Evolutionary conservation across 2,113 vertebrate species (phyloP).

Genomic region (Probosciger aterrimus): DNA sequence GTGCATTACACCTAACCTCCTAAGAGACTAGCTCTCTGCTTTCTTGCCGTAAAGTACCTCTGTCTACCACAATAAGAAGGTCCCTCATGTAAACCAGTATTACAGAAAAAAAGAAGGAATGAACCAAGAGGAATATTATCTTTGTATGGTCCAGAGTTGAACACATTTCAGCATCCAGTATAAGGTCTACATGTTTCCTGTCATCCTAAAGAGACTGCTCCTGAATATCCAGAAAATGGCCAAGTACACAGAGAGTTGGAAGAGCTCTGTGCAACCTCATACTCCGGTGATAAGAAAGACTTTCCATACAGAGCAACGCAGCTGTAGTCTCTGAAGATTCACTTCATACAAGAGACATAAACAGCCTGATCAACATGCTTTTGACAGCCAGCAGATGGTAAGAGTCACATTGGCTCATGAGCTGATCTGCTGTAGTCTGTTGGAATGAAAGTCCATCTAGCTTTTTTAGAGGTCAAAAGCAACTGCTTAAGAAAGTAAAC

Average conservation of each 20-base stretch:
- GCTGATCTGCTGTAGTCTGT: background rate
- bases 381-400: background rate
- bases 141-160: background rate
- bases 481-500: background rate
- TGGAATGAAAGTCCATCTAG: background rate
- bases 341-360: background rate
- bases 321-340: background rate
- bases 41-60: background rate
- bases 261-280: background rate
- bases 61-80: background rate
- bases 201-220: background rate
- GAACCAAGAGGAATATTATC: background rate
- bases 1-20: background rate
- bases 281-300: background rate
- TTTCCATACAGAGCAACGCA: background rate
- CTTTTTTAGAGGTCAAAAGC: background rate
- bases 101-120: background rate
- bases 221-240: background rate
- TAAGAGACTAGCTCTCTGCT: background rate
- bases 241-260: background rate
- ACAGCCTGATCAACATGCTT: background rate
- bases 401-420: background rate
- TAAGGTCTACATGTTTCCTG: background rate
- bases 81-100: background rate
- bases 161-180: background rate